phyloP scores from a whole-genome alignment of 2,113 vertebrate species.

The Monarcha castaneiventris region DNA sequence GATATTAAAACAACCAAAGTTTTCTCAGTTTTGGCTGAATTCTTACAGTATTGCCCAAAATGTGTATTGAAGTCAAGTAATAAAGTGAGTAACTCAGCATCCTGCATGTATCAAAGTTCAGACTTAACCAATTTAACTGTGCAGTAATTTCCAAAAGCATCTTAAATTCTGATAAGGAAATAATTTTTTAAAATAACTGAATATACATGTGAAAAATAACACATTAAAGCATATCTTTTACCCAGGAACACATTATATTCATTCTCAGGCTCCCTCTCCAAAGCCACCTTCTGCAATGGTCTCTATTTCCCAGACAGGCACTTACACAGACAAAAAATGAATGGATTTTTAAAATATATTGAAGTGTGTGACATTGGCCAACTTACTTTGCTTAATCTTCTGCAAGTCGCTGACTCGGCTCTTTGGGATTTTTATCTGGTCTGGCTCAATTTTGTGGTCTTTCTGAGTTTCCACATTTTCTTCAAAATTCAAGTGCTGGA shows the following conservation, averaged over 20 bases:
- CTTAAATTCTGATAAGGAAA: neutral
- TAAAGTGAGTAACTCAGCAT: neutral
- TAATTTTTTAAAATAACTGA: neutral
- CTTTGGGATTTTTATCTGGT: constrained; percentile 66
- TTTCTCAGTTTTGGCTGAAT: neutral
- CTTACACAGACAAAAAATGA: neutral
- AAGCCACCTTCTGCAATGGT: neutral
- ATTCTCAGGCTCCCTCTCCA: neutral
- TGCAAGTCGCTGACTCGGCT: constrained; percentile 70
- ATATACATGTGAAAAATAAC: neutral
- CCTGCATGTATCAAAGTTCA: neutral
- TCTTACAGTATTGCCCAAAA: accelerated
- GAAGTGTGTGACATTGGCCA: neutral
- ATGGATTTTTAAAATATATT: neutral
- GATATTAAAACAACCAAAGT: neutral
- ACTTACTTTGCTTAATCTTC: constrained; percentile 81
- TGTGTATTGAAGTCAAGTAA: accelerated
- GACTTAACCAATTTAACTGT: neutral
- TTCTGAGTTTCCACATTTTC: constrained; percentile 68
- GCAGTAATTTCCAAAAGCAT: neutral
- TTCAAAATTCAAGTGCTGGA: constrained; percentile 75
- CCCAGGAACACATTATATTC: neutral
- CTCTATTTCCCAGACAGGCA: neutral
- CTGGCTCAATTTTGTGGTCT: constrained; percentile 59
- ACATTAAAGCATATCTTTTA: neutral